A percentile compares a stretch with the other conserved stretches of the same genome.
phyloP scores from a whole-genome alignment of 1,140 invertebrate species.

The Laupala kohalensis region DNA sequence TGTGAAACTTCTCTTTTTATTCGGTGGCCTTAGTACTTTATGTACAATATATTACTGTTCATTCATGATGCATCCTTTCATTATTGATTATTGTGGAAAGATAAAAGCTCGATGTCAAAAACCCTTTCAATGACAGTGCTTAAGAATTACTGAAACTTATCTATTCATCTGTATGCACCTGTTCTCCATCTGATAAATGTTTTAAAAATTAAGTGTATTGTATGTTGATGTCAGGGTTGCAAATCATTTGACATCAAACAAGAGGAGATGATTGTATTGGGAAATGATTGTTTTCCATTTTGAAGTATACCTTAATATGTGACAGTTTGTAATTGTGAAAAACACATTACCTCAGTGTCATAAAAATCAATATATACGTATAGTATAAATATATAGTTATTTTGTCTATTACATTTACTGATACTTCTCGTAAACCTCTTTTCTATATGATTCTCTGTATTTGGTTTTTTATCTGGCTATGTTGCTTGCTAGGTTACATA shows the following conservation, averaged over 20 bases:
- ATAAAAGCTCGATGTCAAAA: not conserved
- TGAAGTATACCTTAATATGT: slow-evolving; percentile 7
- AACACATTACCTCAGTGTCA: not conserved
- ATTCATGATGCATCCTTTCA: not conserved
- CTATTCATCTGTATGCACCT: not conserved
- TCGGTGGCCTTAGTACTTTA: slow-evolving; percentile 15
- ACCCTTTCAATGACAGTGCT: not conserved
- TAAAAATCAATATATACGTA: too few species aligned
- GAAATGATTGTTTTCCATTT: slow-evolving; percentile 7
- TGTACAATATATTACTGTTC: slow-evolving; percentile 9
- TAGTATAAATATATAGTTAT: too few species aligned
- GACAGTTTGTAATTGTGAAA: slow-evolving; percentile 2
- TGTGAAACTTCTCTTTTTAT: slow-evolving; percentile 14
- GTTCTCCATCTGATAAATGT: not conserved
- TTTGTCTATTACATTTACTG: too few species aligned
- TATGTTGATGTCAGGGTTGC: slow-evolving; percentile 8
- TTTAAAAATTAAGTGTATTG: slow-evolving; percentile 7
- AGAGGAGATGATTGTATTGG: not conserved
- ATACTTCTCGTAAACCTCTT: too few species aligned
- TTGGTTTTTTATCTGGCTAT: too few species aligned
- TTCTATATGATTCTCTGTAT: too few species aligned
- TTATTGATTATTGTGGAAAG: not conserved
- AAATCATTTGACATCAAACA: slow-evolving; percentile 1
- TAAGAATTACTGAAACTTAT: not conserved
- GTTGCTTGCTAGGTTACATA: too few species aligned